Evolutionary conservation across 2,797 vertebrate species (phyloP).

Genomic region (Malurus splendens): DNA sequence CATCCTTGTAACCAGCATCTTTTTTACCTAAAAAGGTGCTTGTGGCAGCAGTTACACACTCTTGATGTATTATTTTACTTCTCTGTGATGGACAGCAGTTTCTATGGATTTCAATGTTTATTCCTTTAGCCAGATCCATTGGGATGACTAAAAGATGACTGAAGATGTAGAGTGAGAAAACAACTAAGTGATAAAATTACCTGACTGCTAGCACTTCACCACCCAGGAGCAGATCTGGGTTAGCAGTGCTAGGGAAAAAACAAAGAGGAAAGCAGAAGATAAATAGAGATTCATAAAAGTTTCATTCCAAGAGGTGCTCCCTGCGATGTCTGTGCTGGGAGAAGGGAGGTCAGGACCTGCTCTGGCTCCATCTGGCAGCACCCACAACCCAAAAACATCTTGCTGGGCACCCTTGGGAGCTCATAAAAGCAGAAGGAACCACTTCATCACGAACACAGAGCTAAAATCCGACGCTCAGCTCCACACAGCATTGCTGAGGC

Average conservation of each 20-base stretch:
- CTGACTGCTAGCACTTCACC: neutral
- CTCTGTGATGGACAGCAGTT: neutral
- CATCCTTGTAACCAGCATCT: neutral
- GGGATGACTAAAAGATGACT: neutral
- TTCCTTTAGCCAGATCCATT: neutral
- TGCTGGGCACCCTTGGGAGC: neutral
- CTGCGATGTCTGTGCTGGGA: neutral
- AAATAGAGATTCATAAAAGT: neutral
- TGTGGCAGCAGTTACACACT: fast-evolving
- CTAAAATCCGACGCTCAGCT: neutral
- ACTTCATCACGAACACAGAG: fast-evolving
- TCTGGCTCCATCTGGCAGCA: neutral
- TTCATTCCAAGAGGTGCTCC: neutral
- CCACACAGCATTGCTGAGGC: neutral
- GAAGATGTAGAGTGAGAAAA: neutral
- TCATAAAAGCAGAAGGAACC: neutral
- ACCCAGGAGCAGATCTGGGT: neutral
- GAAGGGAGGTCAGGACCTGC: neutral
- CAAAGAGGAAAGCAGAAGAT: fast-evolving
- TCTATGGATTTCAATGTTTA: neutral
- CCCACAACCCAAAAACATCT: neutral
- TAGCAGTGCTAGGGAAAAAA: neutral
- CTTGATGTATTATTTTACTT: neutral
- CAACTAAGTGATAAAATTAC: neutral
- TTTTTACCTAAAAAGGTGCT: neutral